Base-by-base conservation (phyloP, 2,113 vertebrate genomes). In the Pelecanus crispus region DNA sequence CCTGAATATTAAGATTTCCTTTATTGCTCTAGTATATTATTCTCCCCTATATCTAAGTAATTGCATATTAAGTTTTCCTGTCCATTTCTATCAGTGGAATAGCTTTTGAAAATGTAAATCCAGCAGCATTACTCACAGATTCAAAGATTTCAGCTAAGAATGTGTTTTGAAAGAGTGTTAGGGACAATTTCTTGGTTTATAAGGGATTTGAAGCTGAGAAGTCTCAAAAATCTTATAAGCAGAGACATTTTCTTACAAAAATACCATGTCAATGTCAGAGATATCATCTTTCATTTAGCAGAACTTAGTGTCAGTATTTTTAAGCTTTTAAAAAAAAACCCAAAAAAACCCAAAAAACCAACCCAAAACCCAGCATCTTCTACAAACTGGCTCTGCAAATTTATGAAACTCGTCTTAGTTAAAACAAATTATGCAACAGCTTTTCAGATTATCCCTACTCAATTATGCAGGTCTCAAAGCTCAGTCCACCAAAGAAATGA, bases 381-480 rank as follows among this genome's bases (percentile, higher is more conserved):
- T 86, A 32, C 59, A 88, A 89, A 32, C 18, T 55, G 5, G 6
- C 29, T 74, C 14, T 84, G 47, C 42, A 91, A 52, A 79, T 81
- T 85, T 87, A 58, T 42, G 61, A 52, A 91, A 75, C 26, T 63
- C 2, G 0, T 66, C 50, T 84, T 78, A 79, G 47, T 81, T 86
- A 38, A 88, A 94, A 44, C 18, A 87, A 93, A 45, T 62, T 61
- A 68, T 88, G 22, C 34, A 17, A 55, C 42, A 71, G 26, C 73
- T 87, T 87, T 94, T 91, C 36, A 66, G n/a, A 85, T 85, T 73
- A 81, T 83, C 49, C 19, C 47, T 81, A 31, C 55, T 88, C 80
- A 88, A 22, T 92, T 84, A 95, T 88, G 68, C 75, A 63, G 25
- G 52, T 74, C 75, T 86, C 82, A 94, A 93, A 78, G n/a, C 75